Conservation (phyloP, 2,113 vertebrate species). For the Antechinus stuartii region DNA sequence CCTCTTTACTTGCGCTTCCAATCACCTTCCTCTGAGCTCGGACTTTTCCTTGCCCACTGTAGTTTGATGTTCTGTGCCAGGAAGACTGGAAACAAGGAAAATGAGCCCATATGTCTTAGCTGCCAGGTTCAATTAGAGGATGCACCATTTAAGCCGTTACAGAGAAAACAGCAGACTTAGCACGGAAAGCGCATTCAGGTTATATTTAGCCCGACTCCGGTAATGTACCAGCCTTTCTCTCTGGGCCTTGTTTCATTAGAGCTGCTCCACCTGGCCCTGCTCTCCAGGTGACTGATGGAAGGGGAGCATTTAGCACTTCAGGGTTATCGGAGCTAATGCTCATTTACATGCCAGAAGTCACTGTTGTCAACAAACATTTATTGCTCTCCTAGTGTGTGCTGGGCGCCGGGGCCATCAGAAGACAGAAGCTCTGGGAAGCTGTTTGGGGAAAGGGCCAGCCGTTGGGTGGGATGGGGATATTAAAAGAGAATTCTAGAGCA, state of each 20-base stretch:
- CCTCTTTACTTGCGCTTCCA: constrained; percentile 41
- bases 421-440: background rate
- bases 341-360: background rate
- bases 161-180: background rate
- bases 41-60: constrained; percentile 2
- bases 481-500: background rate
- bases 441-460: background rate
- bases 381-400: background rate
- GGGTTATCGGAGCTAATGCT: background rate
- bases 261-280: background rate
- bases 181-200: background rate
- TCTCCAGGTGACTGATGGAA: background rate
- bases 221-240: background rate
- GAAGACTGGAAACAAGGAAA: constrained; percentile 28
- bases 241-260: background rate
- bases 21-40: constrained; percentile 15
- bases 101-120: background rate
- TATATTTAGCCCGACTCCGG: background rate
- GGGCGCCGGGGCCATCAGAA: background rate
- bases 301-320: background rate
- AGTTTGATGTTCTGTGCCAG: constrained; percentile 4
- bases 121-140: constrained; percentile 28
- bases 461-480: background rate
- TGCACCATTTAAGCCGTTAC: background rate
- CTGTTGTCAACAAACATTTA: background rate